Conservation (phyloP, 2,797 vertebrate species). For the Petrocephalus schoutedeni region DNA sequence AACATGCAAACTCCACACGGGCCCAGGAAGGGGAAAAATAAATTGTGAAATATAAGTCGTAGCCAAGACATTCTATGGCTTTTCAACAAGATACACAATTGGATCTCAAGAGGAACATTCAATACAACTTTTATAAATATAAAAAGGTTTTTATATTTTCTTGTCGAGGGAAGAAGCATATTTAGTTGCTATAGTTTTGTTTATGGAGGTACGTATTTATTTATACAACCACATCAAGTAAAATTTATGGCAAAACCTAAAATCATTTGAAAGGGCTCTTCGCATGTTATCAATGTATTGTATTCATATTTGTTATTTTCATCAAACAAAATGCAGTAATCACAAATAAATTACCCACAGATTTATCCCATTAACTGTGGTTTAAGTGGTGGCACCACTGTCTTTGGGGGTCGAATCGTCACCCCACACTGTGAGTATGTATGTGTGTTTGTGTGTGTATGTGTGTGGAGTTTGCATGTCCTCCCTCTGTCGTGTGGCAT, state of each 20-base stretch:
- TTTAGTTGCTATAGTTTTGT: neutral
- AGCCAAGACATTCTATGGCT: neutral
- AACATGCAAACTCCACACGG: too few relatives aligned
- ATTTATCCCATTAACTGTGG: too few relatives aligned
- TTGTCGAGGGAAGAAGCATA: neutral
- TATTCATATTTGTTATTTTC: neutral
- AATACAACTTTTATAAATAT: too few relatives aligned
- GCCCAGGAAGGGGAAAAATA: neutral
- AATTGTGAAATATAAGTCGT: neutral
- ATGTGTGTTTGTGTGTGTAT: too few relatives aligned
- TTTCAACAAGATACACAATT: neutral
- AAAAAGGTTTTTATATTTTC: neutral
- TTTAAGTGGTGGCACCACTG: too few relatives aligned
- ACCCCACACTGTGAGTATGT: neutral
- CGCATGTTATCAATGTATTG: too few relatives aligned
- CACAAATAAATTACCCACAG: too few relatives aligned
- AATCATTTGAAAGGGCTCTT: neutral
- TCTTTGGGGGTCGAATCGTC: too few relatives aligned
- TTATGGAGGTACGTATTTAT: neutral
- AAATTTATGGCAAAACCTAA: neutral
- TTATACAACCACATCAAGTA: neutral
- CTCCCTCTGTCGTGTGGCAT: neutral
- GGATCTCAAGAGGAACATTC: neutral
- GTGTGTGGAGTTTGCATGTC: neutral
- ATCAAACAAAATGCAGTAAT: too few relatives aligned